phyloP scores from a whole-genome alignment of 2,888 invertebrate species.

The Agrotis ipsilon region DNA sequence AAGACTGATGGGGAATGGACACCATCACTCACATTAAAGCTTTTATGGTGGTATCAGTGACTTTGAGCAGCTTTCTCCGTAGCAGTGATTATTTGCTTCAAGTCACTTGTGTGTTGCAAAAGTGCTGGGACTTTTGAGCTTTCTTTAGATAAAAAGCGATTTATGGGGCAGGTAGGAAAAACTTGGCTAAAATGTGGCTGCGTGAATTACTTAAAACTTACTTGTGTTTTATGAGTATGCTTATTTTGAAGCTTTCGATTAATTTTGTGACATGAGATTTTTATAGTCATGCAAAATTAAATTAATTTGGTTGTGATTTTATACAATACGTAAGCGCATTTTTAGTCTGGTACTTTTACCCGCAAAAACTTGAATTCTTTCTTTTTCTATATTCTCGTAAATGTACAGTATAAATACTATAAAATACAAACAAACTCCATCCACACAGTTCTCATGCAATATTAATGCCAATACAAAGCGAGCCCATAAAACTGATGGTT shows the following conservation, averaged over 20 bases:
- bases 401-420: slow-evolving; percentile 25
- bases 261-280: neutral
- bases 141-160: neutral
- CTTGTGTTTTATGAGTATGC: neutral
- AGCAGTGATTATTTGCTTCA: slow-evolving; percentile 46
- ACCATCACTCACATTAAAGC: slow-evolving; percentile 62
- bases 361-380: neutral
- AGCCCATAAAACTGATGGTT: slow-evolving; percentile 62
- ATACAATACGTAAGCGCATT: neutral
- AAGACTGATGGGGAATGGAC: slow-evolving; percentile 65
- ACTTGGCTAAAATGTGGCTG: slow-evolving; percentile 1
- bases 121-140: slow-evolving; percentile 22
- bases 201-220: neutral
- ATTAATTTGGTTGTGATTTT: neutral
- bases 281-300: no score
- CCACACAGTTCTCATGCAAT: slow-evolving; percentile 55
- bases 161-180: slow-evolving; percentile 4
- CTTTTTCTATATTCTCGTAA: neutral
- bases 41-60: slow-evolving; percentile 64
- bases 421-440: slow-evolving; percentile 36
- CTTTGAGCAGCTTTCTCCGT: slow-evolving; percentile 60
- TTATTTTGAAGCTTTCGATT: neutral
- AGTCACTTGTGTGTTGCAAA: slow-evolving; percentile 37
- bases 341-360: neutral
- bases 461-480: slow-evolving; percentile 60